Conservation (phyloP, 1,140 invertebrate genomes). For the Phthorimaea operculella region DNA sequence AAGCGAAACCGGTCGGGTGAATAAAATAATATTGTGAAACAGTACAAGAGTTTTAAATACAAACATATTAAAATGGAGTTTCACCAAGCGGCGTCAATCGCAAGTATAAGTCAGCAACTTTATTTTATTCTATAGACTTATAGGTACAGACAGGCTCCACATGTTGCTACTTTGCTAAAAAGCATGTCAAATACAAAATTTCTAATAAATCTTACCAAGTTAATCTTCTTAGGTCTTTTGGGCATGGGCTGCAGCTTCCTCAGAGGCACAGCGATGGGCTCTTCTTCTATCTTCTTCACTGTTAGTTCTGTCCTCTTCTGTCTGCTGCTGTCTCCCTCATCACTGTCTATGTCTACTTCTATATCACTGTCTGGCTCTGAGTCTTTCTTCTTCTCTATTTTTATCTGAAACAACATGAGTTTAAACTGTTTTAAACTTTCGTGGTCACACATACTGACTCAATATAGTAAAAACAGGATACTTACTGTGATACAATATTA, state of each 20-base stretch:
- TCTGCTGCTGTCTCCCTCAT: conserved; percentile 33
- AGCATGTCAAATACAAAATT: no score
- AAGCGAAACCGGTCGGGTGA: no score
- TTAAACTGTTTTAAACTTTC: no score
- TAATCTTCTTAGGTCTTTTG: conserved; percentile 46
- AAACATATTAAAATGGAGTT: no score
- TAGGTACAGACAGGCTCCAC: no score
- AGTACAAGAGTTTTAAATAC: no score
- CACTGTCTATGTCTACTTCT: conserved; percentile 70
- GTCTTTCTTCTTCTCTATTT: conserved; percentile 61
- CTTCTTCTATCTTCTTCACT: conserved; percentile 17
- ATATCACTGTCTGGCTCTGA: conserved; percentile 69
- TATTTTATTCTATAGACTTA: no score
- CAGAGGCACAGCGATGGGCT: conserved; percentile 34
- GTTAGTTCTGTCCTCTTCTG: conserved; percentile 13
- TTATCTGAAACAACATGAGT: conserved; percentile 41
- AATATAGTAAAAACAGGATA: neutral
- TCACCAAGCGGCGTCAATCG: no score
- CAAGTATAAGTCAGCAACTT: no score
- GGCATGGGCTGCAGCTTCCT: conserved; percentile 53
- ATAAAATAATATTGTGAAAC: no score
- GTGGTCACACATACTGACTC: neutral
- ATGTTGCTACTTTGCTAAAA: no score
- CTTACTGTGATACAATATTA: no score
- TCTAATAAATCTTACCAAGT: conserved; percentile 32